Percentiles rank a stretch among this genome's conserved stretches.
phyloP scores from a whole-genome alignment of 1,140 invertebrate genomes.

The Drosophila nigrodunni region DNA sequence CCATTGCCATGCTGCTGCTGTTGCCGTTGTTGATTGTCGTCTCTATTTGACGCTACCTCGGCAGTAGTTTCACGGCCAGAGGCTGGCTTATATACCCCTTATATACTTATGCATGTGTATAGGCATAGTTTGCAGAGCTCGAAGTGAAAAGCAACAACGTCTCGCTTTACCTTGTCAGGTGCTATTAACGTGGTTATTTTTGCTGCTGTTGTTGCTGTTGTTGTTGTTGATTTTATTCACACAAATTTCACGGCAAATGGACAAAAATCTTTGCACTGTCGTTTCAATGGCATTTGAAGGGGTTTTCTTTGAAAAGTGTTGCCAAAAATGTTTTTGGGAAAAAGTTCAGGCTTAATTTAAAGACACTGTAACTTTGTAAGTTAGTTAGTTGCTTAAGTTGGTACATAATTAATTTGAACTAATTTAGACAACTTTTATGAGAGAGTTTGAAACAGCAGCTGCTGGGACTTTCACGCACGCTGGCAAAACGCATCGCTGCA shows the following conservation, averaged over 20 bases:
- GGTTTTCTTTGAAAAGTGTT: constrained; percentile 55
- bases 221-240: constrained; percentile 66
- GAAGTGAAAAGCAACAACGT: constrained; percentile 64
- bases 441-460: constrained; percentile 31
- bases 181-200: constrained; percentile 40
- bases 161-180: constrained; percentile 52
- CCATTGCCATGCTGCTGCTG: constrained; percentile 39
- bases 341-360: too few relatives aligned
- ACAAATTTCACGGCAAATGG: constrained; percentile 79
- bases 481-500: constrained; percentile 75
- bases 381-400: background rate
- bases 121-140: constrained; percentile 69
- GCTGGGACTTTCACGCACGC: constrained; percentile 71
- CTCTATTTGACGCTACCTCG: constrained; percentile 26
- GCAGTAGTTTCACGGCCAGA: constrained; percentile 69
- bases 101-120: constrained; percentile 23
- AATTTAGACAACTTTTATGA: background rate
- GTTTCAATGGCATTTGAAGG: constrained; percentile 70
- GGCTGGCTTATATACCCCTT: constrained; percentile 6
- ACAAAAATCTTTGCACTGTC: constrained; percentile 57
- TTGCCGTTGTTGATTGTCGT: background rate
- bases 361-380: too few relatives aligned
- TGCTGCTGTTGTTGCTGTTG: constrained; percentile 20
- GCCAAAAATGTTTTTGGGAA: background rate
- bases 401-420: background rate